These are phyloP conservation scores for Smutsia temminckii DNA, from an alignment of 2,797 vertebrate species.

Conservation along the genomic window DNA sequence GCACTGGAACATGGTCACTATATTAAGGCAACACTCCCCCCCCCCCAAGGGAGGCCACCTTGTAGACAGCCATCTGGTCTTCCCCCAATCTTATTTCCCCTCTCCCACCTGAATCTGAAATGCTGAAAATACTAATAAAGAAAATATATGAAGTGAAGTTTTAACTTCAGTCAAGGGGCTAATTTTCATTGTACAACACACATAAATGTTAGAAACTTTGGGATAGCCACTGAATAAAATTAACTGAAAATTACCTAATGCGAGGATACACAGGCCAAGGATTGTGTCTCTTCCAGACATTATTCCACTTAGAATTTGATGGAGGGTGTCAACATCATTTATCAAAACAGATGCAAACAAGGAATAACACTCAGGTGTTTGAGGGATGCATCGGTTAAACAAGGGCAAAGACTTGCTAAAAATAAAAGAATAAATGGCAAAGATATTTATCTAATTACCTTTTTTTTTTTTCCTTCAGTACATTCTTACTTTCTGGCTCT, in stretches of 20 bases:
- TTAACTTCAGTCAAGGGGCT: not conserved
- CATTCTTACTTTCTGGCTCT: not conserved
- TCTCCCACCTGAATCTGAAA: not conserved
- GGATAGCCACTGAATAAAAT: not conserved
- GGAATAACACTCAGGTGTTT: constrained; percentile 86
- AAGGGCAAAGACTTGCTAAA: constrained; percentile 86
- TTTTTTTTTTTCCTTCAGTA: not conserved
- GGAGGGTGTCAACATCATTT: constrained; percentile 85
- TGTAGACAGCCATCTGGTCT: not conserved
- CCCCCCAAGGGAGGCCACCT: not conserved
- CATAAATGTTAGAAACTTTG: not conserved
- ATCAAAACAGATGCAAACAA: constrained; percentile 83
- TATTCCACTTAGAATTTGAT: constrained; percentile 85
- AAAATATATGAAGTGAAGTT: not conserved
- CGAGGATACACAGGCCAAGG: constrained; percentile 84
- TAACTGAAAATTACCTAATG: constrained; percentile 83
- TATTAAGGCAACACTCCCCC: not conserved
- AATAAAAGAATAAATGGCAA: constrained; percentile 60
- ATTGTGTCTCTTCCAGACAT: constrained; percentile 86
- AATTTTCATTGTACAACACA: not conserved
- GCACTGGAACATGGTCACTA: not conserved
- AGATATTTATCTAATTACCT: not conserved
- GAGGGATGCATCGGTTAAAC: constrained; percentile 87
- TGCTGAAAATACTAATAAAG: not conserved
- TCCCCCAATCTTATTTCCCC: not conserved